phyloP scores from a whole-genome alignment of 2,113 vertebrate species.

The Channa maculata region DNA sequence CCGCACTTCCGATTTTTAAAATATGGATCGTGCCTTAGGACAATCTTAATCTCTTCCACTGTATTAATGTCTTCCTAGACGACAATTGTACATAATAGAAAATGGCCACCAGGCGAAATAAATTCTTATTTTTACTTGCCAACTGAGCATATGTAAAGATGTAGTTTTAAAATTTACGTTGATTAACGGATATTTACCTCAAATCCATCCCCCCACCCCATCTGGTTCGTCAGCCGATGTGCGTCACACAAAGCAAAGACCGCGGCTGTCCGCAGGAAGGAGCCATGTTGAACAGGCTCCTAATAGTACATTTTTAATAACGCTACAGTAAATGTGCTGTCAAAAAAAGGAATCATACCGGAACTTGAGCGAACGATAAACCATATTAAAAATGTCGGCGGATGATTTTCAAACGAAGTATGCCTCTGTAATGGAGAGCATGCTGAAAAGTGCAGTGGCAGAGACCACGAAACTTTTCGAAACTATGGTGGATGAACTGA shows the following conservation, averaged over 20 bases:
- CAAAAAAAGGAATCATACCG: fast-evolving
- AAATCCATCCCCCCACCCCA: too few species aligned
- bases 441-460: slow-evolving; percentile 70
- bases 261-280: slow-evolving; percentile 7
- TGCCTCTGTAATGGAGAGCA: slow-evolving; percentile 75
- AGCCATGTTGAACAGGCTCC: slow-evolving; percentile 55
- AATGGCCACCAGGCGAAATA: fast-evolving
- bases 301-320: not conserved
- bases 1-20: slow-evolving; percentile 49
- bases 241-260: slow-evolving; percentile 56
- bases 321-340: not conserved
- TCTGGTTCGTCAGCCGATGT: not conserved
- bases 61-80: not conserved
- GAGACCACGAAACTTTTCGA: slow-evolving; percentile 83
- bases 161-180: not conserved
- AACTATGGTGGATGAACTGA: slow-evolving; percentile 76
- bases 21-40: slow-evolving; percentile 42
- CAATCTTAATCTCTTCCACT: slow-evolving; percentile 31
- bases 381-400: slow-evolving; percentile 57
- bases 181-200: not conserved
- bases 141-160: not conserved
- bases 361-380: not conserved
- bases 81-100: fast-evolving
- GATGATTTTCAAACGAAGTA: slow-evolving; percentile 75
- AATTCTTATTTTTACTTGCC: not conserved